Base-by-base conservation (phyloP, 2,113 vertebrate genomes). In the Nannospalax galili region DNA sequence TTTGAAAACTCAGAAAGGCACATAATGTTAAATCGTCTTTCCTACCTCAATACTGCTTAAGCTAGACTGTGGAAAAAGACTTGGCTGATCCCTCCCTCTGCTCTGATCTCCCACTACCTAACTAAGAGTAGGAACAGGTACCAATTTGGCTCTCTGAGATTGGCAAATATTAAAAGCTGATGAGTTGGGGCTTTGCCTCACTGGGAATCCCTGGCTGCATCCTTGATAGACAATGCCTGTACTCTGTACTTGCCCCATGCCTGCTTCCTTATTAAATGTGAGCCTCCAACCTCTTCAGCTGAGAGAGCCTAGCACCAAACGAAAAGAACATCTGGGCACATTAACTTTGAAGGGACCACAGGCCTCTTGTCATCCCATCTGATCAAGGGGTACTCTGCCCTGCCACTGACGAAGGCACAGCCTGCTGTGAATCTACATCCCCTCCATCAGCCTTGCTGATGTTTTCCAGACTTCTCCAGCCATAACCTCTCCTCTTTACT, bases 1-100 rank as follows among this genome's bases (percentile, higher is more conserved):
- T 93, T 81, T 80, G 45, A 88, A 92, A 91, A 70, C 17, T 58
- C 32, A 69, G 42, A 90, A 92, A 42, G 40, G 17, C 58, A n/a
- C 67, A 75, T 60, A 48, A 48, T 24, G 19, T 74, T 75, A 91
- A 58, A 75, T 45, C 58, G 52, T 32, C 42, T 84, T 87, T 17
- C 8, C 48, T 48, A 73, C 64, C 37, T 64, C 85, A 67, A 37
- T 64, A 35, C 67, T 80, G 5, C 24, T 40, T n/a, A 79, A 11
- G 62, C 56, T 69, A 19, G 62, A 20, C 1, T 17, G 52, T 20
- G 24, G 32, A 45, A 60, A 45, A 40, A 3, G 11, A 2, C 12
- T 9, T 32, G 22, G 6, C 3, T 64, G 58, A 79, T 37, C 19
- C 52, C 24, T 87, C 7, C 37, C 24, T 40, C 74, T 74, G 7